Evolutionary conservation across 1,140 invertebrate genomes (phyloP).

Genomic region (Drosophila parvula): DNA sequence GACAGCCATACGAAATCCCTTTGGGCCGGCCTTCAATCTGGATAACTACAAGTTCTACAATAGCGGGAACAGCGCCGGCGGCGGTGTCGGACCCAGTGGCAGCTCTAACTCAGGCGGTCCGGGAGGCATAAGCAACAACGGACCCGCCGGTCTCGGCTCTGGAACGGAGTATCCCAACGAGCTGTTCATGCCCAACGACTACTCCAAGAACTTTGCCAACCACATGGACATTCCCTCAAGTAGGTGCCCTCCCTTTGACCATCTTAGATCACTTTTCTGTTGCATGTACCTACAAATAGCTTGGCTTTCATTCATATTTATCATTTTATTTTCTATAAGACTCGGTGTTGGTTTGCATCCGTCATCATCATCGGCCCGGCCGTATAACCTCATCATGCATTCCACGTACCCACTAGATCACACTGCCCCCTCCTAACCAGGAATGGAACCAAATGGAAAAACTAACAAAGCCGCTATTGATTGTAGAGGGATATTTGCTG

Average conservation of each 20-base stretch:
- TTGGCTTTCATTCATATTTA: conserved; percentile 24
- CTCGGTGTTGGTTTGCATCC: conserved; percentile 25
- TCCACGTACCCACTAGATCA: conserved; percentile 38
- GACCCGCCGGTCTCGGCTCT: conserved; percentile 22
- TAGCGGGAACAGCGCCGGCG: conserved; percentile 37
- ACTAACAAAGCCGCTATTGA: conserved; percentile 25
- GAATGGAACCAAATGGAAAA: conserved; percentile 47
- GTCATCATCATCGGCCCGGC: conserved; percentile 1
- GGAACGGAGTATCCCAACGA: conserved; percentile 79
- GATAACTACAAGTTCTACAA: conserved; percentile 81
- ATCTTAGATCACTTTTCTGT: conserved; percentile 50
- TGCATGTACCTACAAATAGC: conserved; percentile 49
- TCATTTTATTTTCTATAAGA: conserved; percentile 20
- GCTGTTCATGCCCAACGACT: conserved; percentile 81
- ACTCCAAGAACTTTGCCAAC: conserved; percentile 80
- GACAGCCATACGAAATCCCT: conserved; percentile 59
- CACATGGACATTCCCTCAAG: conserved; percentile 84
- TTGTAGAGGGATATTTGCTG: conserved; percentile 43
- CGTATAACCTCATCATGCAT: conserved; percentile 13
- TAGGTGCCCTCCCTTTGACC: conserved; percentile 53
- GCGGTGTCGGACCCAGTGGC: conserved; percentile 25
- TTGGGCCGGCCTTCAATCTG: conserved; percentile 65
- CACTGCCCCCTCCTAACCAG: conserved; percentile 19
- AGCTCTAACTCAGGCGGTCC: conserved; percentile 38
- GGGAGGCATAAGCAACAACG: conserved; percentile 34